Percentiles rank a stretch among this genome's conserved stretches.
Conservation (phyloP, 2,797 vertebrate species). For the Pangasius macronema region DNA sequence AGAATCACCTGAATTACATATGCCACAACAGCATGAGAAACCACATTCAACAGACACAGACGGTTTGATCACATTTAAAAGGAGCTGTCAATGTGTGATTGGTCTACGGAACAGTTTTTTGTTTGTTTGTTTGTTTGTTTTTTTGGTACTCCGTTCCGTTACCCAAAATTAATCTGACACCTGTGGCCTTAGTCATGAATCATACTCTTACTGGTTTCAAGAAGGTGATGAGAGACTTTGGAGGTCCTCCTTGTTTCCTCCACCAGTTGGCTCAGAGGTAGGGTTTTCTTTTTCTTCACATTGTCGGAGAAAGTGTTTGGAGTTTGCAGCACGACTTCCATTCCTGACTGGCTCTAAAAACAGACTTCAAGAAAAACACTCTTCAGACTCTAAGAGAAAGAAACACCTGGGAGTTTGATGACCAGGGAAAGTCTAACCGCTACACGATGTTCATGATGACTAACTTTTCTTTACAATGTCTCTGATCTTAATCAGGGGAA, state of each 20-base stretch:
- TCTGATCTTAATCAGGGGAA: background rate
- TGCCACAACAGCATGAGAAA: too few relatives aligned
- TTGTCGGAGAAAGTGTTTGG: conserved; percentile 50
- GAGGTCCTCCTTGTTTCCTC: conserved; percentile 71
- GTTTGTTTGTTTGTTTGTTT: background rate
- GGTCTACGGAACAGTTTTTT: too few relatives aligned
- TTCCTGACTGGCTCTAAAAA: conserved; percentile 53
- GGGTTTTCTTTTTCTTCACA: conserved; percentile 61
- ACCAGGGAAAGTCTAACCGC: background rate
- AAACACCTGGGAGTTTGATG: background rate
- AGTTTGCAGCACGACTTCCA: conserved; percentile 72
- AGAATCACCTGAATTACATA: too few relatives aligned
- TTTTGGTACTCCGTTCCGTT: background rate
- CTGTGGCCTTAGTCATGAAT: background rate
- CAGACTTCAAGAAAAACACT: conserved; percentile 17
- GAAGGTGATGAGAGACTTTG: conserved; percentile 78
- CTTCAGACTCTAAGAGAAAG: conserved; percentile 38
- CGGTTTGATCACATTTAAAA: too few relatives aligned
- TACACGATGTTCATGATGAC: background rate
- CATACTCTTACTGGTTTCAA: conserved; percentile 82
- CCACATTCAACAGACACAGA: too few relatives aligned
- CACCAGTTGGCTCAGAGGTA: conserved; percentile 79
- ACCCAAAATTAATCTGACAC: background rate
- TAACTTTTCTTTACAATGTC: background rate
- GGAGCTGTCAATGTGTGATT: too few relatives aligned